Conservation (phyloP, 2,113 vertebrate species). For the Colaptes auratus region DNA sequence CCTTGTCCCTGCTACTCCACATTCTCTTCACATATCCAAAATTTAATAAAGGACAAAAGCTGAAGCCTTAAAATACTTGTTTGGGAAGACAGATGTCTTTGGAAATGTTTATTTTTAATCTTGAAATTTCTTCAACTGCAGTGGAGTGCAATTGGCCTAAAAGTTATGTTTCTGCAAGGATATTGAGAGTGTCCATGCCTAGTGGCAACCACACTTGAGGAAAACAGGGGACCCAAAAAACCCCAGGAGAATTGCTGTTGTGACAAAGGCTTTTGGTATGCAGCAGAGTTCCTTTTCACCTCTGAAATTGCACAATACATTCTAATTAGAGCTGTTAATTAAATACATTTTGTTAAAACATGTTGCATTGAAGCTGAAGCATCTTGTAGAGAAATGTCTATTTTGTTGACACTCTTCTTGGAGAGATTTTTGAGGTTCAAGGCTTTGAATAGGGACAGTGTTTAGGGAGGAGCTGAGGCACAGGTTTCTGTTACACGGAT, state of each 20-base stretch:
- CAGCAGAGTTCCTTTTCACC: slow-evolving; percentile 19
- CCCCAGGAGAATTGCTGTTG: background rate
- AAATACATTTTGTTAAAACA: slow-evolving; percentile 5
- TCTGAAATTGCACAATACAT: background rate
- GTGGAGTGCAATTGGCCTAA: background rate
- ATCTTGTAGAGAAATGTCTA: background rate
- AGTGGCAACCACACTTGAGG: background rate
- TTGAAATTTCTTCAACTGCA: background rate
- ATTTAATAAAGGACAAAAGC: background rate
- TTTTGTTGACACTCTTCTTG: background rate
- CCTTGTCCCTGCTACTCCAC: background rate
- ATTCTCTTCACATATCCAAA: background rate
- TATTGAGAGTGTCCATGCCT: background rate
- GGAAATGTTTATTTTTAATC: background rate
- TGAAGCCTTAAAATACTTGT: background rate
- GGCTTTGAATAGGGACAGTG: background rate
- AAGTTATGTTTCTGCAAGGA: background rate
- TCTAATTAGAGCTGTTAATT: slow-evolving; percentile 23
- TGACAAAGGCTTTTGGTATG: background rate
- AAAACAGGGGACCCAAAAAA: background rate
- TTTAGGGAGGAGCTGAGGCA: background rate
- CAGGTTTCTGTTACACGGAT: background rate
- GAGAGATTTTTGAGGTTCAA: background rate
- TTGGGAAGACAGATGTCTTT: background rate
- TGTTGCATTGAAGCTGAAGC: background rate